phyloP scores from a whole-genome alignment of 2,888 invertebrate genomes.

The Drosophila fungiperda region DNA sequence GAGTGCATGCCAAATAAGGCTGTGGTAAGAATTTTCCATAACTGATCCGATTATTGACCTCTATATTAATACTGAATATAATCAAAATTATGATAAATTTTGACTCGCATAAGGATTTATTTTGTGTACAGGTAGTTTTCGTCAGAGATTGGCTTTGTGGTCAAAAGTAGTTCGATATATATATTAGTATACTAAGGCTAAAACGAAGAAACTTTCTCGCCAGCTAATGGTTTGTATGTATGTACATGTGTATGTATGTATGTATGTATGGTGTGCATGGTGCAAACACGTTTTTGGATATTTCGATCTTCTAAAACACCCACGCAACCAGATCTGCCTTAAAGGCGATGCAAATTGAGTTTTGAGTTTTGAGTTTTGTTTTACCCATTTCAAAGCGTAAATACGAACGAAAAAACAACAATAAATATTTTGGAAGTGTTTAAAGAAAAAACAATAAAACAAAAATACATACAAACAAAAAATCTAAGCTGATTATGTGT shows the following conservation, averaged over 20 bases:
- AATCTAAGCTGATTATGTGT: conserved; percentile 65
- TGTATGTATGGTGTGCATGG: neutral
- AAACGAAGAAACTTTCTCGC: conserved; percentile 35
- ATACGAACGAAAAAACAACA: conserved; percentile 3
- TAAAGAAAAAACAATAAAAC: conserved; percentile 25
- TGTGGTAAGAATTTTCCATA: neutral
- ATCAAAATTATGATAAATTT: neutral
- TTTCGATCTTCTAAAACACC: conserved; percentile 39
- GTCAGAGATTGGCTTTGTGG: too few species aligned
- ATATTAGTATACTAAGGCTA: neutral
- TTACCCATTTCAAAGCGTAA: conserved; percentile 7
- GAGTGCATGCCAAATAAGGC: neutral
- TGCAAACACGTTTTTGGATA: conserved; percentile 39
- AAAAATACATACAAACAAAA: conserved; percentile 8
- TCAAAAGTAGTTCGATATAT: neutral
- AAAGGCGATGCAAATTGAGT: conserved; percentile 53
- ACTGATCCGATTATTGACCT: neutral
- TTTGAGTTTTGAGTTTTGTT: conserved; percentile 37
- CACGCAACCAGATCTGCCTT: conserved; percentile 39
- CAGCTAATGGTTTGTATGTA: conserved; percentile 17
- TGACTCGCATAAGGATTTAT: too few species aligned
- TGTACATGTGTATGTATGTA: neutral
- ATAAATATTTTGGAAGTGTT: conserved; percentile 13
- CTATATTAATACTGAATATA: neutral
- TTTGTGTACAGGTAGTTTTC: neutral